Conservation (phyloP, 2,888 invertebrate species). For the Nomada hirtipes region DNA sequence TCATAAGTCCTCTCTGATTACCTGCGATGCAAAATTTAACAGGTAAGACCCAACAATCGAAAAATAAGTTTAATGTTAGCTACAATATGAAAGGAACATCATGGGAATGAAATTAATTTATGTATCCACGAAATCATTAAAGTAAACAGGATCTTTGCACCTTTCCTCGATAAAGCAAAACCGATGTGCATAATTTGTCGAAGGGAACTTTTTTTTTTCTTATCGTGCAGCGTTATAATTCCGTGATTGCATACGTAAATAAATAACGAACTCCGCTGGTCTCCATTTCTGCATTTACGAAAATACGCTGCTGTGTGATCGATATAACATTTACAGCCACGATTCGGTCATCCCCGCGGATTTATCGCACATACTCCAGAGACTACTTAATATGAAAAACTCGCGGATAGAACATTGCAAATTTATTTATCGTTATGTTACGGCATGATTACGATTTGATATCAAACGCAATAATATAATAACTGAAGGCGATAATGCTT, state of each 20-base stretch:
- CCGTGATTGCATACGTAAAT: not conserved
- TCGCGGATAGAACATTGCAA: too few relatives aligned
- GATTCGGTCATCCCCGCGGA: not conserved
- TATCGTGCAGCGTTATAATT: slow-evolving; percentile 5
- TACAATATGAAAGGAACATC: not conserved
- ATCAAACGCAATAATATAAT: not conserved
- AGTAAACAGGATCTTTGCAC: not conserved
- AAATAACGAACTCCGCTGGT: not conserved
- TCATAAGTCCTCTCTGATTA: slow-evolving; percentile 39
- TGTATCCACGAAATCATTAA: not conserved
- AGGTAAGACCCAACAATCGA: not conserved
- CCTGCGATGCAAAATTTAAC: slow-evolving; percentile 34
- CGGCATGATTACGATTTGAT: not conserved
- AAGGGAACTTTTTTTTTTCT: too few relatives aligned
- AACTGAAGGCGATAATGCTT: not conserved
- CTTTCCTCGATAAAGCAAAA: too few relatives aligned
- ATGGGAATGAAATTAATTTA: too few relatives aligned
- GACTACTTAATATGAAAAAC: slow-evolving; percentile 1
- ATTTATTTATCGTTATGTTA: not conserved
- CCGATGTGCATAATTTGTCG: not conserved
- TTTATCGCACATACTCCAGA: slow-evolving; percentile 31
- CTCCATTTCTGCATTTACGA: not conserved
- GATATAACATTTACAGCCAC: slow-evolving; percentile 20
- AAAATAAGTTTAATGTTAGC: not conserved
- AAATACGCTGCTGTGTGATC: slow-evolving; percentile 20